Evolutionary conservation across 2,888 invertebrate species (phyloP).

Genomic region (Caprella mutica): DNA sequence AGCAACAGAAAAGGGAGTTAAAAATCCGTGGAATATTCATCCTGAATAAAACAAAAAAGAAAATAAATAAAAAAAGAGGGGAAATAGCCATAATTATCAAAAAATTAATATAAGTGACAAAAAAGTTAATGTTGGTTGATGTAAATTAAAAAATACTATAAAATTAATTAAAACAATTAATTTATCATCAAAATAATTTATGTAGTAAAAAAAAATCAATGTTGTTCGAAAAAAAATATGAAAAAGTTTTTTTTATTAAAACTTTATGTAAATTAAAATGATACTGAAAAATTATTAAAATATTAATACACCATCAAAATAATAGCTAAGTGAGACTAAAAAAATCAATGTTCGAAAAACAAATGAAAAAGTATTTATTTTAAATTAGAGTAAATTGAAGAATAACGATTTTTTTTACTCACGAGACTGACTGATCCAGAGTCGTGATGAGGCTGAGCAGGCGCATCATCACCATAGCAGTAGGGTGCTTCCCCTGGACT

Average conservation of each 20-base stretch:
- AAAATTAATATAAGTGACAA: not conserved
- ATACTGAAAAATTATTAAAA: too few species aligned
- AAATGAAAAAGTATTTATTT: too few species aligned
- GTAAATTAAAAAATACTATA: constrained; percentile 11
- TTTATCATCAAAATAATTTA: not conserved
- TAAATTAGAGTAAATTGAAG: too few species aligned
- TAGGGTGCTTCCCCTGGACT: too few species aligned
- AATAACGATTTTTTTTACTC: too few species aligned
- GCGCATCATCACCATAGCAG: too few species aligned
- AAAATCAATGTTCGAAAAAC: too few species aligned
- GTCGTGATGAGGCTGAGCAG: too few species aligned
- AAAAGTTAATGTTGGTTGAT: not conserved
- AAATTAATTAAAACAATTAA: not conserved
- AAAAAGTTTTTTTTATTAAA: constrained; percentile 3
- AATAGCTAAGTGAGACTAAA: too few species aligned
- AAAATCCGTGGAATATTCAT: not conserved
- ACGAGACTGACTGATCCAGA: too few species aligned
- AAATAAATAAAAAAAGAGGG: not conserved
- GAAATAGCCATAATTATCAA: not conserved
- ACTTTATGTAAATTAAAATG: too few species aligned
- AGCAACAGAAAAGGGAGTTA: not conserved
- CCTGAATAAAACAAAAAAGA: not conserved
- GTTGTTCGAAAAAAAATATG: not conserved
- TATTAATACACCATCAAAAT: too few species aligned
- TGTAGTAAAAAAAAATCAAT: not conserved